A percentile compares a stretch with the other conserved stretches of the same genome.
These are phyloP conservation scores for Phataginus tricuspis DNA, from an alignment of 2,797 vertebrate species.

Conservation along the genomic window DNA sequence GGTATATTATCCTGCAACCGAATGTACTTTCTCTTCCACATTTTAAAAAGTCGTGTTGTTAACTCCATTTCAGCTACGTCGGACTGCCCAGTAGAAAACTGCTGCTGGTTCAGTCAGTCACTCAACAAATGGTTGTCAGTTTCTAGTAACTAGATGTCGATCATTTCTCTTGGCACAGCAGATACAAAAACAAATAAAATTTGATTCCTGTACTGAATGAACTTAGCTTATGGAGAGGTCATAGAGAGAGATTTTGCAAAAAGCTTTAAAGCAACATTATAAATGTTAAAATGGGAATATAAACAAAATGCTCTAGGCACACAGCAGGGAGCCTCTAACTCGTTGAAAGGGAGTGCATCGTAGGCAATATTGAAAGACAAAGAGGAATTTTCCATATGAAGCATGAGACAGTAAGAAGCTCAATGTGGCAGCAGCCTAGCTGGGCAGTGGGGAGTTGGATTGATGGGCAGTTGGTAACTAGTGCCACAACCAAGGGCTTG, in stretches of 20 bases:
- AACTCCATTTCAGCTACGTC: background rate
- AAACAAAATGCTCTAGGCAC: background rate
- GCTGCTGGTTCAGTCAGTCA: background rate
- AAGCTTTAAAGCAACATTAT: background rate
- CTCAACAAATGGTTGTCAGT: background rate
- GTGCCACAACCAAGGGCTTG: background rate
- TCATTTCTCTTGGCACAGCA: background rate
- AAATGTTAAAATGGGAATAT: constrained; percentile 14
- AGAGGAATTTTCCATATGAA: background rate
- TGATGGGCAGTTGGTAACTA: background rate
- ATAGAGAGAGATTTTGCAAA: background rate
- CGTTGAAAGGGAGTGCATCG: background rate
- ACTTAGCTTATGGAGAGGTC: background rate
- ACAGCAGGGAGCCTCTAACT: background rate
- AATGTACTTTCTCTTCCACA: background rate
- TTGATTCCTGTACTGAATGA: background rate
- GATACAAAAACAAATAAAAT: background rate
- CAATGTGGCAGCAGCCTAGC: background rate
- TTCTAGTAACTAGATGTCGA: background rate
- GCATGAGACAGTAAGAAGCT: background rate
- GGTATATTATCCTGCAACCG: background rate
- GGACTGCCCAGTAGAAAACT: background rate
- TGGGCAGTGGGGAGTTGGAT: background rate
- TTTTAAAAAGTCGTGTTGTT: background rate
- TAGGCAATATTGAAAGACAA: background rate